Base-by-base conservation (phyloP, 2,888 invertebrate genomes). In the Luperina testacea region DNA sequence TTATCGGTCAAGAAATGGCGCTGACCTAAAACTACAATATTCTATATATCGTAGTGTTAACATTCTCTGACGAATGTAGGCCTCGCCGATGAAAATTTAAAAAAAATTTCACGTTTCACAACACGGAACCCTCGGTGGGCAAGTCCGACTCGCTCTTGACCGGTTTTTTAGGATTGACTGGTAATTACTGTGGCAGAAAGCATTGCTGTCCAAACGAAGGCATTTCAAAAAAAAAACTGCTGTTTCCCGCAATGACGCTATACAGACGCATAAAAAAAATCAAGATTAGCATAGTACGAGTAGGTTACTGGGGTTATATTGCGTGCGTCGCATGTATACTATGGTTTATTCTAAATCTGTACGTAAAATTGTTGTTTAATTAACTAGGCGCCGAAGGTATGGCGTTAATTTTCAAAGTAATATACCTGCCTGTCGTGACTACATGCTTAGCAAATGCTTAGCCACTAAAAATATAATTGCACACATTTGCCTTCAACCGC, bases 391-490 rank as follows among this genome's bases (percentile, higher is more conserved):
- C 64, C 61, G 57, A 42, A 68, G 77, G 27, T 59, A 71, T 76
- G 76, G 79, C 65, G 82, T 85, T 83, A 78, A 81, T 87, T 87
- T 80, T 78, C 72, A 70, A 75, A 84, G 77, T 73, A 76, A 48
- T 79, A 48, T 64, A 80, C 78, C 20, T 74, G 53, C 72, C 15
- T 83, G 72, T 80, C 89, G 89, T 79, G 74, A 81, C 75, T 75
- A 20, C 79, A 61, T 85, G 76, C 72, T 83, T 84, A 75, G 63
- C 70, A 45, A 83, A 83, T 82, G 68, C 67, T 72, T 74, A 75
- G 63, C 75, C 76, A 78, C 79, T 84, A 78, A 82, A 85, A 86
- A 83, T 88, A 82, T 85, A 78, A 84, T 84, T 80, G 77, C 85
- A 51, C 42, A 73, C 72, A 78, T 82, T 85, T 83, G 15, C 67